Percentiles rank a stretch among this genome's conserved stretches.
Conservation (phyloP, 2,113 vertebrate genomes). For the Phylloscopus trochilus region DNA sequence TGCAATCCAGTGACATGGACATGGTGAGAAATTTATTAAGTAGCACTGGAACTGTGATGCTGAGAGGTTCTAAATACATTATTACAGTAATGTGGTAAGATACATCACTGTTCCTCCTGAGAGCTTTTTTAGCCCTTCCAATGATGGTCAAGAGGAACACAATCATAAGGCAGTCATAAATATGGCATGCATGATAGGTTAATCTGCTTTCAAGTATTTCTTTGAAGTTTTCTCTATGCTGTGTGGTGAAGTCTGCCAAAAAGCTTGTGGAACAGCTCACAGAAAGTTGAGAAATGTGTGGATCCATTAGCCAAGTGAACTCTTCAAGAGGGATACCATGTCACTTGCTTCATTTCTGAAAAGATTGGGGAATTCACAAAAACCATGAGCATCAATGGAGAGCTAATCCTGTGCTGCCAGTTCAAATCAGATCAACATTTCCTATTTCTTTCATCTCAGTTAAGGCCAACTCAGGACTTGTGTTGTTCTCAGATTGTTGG, state of each 20-base stretch:
- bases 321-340: constrained; percentile 53
- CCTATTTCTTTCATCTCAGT: constrained; percentile 30
- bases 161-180: neutral
- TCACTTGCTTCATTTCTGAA: constrained; percentile 53
- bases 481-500: constrained; percentile 51
- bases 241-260: neutral
- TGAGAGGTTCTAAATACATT: neutral
- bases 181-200: neutral
- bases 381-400: neutral
- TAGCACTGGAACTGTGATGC: neutral
- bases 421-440: constrained; percentile 67
- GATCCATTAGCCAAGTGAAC: constrained; percentile 54
- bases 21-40: neutral
- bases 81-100: neutral
- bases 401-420: constrained; percentile 62
- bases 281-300: constrained; percentile 26
- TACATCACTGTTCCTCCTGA: neutral
- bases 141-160: neutral
- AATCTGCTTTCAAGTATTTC: neutral
- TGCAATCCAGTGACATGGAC: neutral
- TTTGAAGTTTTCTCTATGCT: neutral
- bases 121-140: neutral
- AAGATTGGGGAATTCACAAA: constrained; percentile 21
- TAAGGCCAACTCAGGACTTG: constrained; percentile 46
- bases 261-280: neutral